A percentile compares a stretch with the other conserved stretches of the same genome.
phyloP scores from a whole-genome alignment of 2,797 vertebrate species.

The Dipus sagitta region DNA sequence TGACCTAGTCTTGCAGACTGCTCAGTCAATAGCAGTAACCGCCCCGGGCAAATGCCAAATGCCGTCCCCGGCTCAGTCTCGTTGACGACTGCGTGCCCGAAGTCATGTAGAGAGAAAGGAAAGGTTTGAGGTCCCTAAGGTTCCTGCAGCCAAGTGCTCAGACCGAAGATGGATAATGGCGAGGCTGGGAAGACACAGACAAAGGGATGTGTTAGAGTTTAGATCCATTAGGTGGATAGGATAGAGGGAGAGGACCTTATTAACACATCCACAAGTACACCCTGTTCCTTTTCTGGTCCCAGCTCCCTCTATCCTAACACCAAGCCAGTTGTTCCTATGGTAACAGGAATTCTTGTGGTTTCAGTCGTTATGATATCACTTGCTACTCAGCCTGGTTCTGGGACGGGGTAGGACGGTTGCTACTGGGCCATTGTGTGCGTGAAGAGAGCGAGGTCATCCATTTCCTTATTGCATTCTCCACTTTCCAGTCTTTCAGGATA shows the following conservation, averaged over 20 bases:
- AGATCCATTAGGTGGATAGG: not conserved
- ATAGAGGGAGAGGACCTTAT: not conserved
- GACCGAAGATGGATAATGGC: not conserved
- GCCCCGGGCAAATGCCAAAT: not conserved
- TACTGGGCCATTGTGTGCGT: not conserved
- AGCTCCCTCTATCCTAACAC: slow-evolving; percentile 28
- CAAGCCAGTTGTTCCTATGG: not conserved
- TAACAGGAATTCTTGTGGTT: not conserved
- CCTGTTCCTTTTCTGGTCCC: not conserved
- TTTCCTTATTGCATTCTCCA: not conserved
- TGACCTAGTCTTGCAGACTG: not conserved
- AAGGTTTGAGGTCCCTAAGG: not conserved
- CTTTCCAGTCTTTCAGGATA: not conserved
- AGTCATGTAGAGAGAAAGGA: not conserved
- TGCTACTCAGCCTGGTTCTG: not conserved
- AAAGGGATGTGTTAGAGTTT: not conserved
- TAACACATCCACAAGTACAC: not conserved
- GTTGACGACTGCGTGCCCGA: not conserved
- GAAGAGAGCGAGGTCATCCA: not conserved
- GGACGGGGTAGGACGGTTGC: not conserved
- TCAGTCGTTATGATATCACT: not conserved
- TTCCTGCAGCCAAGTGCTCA: not conserved
- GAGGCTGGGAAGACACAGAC: not conserved
- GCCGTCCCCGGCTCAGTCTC: not conserved
- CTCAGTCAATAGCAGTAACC: not conserved